phyloP scores from a whole-genome alignment of 2,797 vertebrate species.

The Mormyrus hasselquistii region DNA sequence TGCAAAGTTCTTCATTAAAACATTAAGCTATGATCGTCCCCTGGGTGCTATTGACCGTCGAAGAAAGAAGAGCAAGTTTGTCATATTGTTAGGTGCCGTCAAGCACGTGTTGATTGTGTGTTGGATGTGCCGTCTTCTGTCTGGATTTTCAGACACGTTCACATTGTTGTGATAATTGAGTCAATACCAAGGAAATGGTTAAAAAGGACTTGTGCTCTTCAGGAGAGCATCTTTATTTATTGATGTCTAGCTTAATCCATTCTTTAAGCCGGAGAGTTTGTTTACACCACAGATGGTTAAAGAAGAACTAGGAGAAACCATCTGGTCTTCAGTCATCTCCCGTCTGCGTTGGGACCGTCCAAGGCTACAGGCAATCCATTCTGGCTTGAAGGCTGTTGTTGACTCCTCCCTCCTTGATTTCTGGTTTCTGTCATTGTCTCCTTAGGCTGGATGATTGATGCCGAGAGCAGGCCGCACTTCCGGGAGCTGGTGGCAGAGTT shows the following conservation, averaged over 20 bases:
- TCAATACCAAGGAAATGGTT: not conserved
- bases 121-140: not conserved
- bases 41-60: not conserved
- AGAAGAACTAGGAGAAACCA: not conserved
- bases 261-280: not conserved
- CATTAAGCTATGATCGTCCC: not conserved
- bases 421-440: slow-evolving; percentile 17
- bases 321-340: not conserved
- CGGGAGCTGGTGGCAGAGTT: slow-evolving; percentile 89
- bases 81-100: not conserved
- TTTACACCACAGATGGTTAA: not conserved
- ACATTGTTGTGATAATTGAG: not conserved
- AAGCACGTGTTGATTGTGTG: not conserved
- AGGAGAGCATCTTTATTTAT: not conserved
- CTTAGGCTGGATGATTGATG: slow-evolving; percentile 98
- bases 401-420: too few relatives aligned
- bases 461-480: slow-evolving; percentile 90
- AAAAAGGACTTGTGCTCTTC: not conserved
- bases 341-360: not conserved
- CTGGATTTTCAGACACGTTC: not conserved
- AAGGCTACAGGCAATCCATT: not conserved
- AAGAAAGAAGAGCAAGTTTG: not conserved
- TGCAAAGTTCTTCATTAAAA: not conserved
- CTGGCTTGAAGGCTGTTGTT: not conserved
- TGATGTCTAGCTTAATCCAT: not conserved